These are phyloP conservation scores for Mastigias papua DNA, from an alignment of 30 jellyfish, hydroid and myxozoan genomes.

Conservation along the genomic window DNA sequence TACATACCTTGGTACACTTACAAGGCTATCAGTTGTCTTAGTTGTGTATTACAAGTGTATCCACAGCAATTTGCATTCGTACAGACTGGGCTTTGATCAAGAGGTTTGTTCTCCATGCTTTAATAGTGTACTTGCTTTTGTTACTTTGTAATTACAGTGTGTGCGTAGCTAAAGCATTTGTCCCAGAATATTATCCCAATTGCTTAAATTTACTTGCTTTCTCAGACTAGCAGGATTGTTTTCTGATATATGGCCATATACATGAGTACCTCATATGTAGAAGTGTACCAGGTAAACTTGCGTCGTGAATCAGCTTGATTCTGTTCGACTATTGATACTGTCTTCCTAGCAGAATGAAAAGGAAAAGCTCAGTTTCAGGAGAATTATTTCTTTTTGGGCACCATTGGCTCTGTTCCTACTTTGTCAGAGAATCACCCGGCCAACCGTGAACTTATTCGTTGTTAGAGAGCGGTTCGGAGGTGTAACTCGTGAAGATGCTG, in stretches of 20 bases:
- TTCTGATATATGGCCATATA: too few species aligned
- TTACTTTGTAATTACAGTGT: too few species aligned
- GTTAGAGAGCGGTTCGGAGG: slow-evolving; percentile 88
- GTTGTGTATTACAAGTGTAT: slow-evolving; percentile 62
- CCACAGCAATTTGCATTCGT: slow-evolving; percentile 4
- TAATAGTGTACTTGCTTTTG: too few species aligned
- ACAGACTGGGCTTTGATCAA: neutral
- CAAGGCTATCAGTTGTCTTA: slow-evolving; percentile 49
- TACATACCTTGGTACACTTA: slow-evolving; percentile 76
- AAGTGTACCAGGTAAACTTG: too few species aligned
- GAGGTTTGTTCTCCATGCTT: neutral
- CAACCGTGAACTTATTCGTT: slow-evolving; percentile 76
- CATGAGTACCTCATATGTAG: too few species aligned
- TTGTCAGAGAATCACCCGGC: slow-evolving; percentile 81
- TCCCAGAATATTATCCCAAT: too few species aligned
- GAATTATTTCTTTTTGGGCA: slow-evolving; percentile 75
- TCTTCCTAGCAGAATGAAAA: neutral
- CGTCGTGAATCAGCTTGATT: neutral
- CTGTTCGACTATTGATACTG: neutral
- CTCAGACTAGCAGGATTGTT: too few species aligned
- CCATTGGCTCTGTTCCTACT: slow-evolving; percentile 81
- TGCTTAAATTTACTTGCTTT: too few species aligned
- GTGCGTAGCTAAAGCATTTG: too few species aligned
- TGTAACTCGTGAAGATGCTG: slow-evolving; percentile 80
- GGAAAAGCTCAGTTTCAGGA: slow-evolving; percentile 30